Conservation (phyloP, 1,140 invertebrate genomes). For the Grapholita molesta region DNA sequence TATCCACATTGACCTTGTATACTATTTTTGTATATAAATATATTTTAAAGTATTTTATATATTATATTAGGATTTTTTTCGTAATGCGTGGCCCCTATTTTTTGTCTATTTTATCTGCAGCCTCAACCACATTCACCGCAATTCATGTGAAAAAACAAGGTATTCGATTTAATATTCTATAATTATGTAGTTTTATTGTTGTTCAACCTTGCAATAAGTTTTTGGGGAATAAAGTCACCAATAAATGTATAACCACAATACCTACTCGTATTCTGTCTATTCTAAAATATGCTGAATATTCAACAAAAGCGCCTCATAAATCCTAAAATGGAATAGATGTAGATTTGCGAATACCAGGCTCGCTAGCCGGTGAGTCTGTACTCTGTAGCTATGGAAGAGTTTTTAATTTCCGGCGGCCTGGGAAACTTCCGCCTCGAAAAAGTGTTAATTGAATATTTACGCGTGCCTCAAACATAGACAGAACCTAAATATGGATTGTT, state of each 20-base stretch:
- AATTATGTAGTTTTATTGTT: too few relatives aligned
- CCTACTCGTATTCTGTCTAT: too few relatives aligned
- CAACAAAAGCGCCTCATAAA: not conserved
- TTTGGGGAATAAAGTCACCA: not conserved
- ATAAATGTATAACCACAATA: not conserved
- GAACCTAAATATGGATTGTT: conserved; percentile 33
- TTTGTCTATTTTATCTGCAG: too few relatives aligned
- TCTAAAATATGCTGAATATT: not conserved
- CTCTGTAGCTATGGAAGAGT: conserved; percentile 54
- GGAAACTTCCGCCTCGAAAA: conserved; percentile 62
- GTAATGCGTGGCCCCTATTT: too few relatives aligned
- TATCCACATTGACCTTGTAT: too few relatives aligned
- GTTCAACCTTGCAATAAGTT: too few relatives aligned
- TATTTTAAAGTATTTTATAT: too few relatives aligned
- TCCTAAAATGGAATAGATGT: not conserved
- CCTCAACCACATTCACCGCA: too few relatives aligned
- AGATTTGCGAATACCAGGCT: conserved; percentile 31
- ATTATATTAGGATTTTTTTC: too few relatives aligned
- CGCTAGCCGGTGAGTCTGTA: conserved; percentile 32
- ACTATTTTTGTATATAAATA: too few relatives aligned
- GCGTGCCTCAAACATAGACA: conserved; percentile 40
- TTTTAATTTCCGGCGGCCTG: conserved; percentile 69
- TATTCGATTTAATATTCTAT: too few relatives aligned
- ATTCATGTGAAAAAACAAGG: too few relatives aligned
- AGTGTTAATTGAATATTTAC: conserved; percentile 65